Conservation (phyloP, 1,140 invertebrate genomes). For the Lordiphosa collinella region DNA sequence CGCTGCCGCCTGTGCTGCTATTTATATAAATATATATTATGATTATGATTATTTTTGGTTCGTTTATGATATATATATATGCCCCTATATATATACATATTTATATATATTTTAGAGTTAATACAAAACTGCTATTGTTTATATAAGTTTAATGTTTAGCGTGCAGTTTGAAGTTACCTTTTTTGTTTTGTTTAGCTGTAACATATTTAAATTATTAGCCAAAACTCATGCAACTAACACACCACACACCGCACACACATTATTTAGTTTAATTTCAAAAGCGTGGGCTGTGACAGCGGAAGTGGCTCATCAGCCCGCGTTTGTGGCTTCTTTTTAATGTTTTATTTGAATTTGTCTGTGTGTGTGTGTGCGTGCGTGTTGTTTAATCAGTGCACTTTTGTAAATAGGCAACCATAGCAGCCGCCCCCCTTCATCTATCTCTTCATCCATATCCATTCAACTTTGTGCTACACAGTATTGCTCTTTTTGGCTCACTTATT, state of each 20-base stretch:
- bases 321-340: conserved; percentile 23
- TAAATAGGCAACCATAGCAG: conserved; percentile 42
- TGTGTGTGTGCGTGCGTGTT: conserved; percentile 32
- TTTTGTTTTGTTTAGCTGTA: conserved; percentile 58
- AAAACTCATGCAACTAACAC: conserved; percentile 64
- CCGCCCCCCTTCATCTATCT: conserved; percentile 18
- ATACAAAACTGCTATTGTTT: conserved; percentile 48
- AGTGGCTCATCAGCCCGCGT: conserved; percentile 61
- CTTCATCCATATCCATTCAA: conserved; percentile 2
- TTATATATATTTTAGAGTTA: conserved; percentile 28
- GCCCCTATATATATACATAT: conserved; percentile 38
- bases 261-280: conserved; percentile 4
- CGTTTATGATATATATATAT: conserved; percentile 48
- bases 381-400: conserved; percentile 42
- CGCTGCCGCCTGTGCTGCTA: conserved; percentile 70
- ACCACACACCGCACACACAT: conserved; percentile 24
- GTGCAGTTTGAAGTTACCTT: conserved; percentile 38
- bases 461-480: not conserved
- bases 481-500: conserved; percentile 7
- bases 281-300: conserved; percentile 29
- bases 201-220: conserved; percentile 72
- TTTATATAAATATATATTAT: conserved; percentile 31
- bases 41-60: conserved; percentile 59
- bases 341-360: conserved; percentile 42
- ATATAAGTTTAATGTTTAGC: conserved; percentile 70